Base-by-base conservation (phyloP, 2,888 invertebrate genomes). In the Bimastos eiseni region DNA sequence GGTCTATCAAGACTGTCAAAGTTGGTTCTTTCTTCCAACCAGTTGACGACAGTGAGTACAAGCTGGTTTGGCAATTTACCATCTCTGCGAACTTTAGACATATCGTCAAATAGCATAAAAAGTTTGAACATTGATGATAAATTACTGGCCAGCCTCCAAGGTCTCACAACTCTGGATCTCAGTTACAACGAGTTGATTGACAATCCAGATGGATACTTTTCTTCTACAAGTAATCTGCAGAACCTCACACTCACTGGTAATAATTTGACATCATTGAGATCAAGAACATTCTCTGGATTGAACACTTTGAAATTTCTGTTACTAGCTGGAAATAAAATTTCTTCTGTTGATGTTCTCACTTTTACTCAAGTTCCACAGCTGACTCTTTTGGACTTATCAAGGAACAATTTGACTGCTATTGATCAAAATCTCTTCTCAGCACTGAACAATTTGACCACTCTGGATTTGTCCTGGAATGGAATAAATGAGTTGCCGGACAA, bases 21-120 rank as follows among this genome's bases (percentile, higher is more conserved):
- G 34, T 37, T 86, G 86, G 34, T 86, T 86, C 86, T 86, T 86
- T 37, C 86, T 34, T 86, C 36, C 86, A 86, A 86, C 86, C 86
- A 37, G 37, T 36, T 86, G 86, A 86, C 86, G 0, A 36, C 86
- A 19, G 36, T 86, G 24, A 86, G 15, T 24, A 86, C 36, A 17
- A 36, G 36, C 0, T 86, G 86, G 86, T 86, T 86, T 37, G 86
- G 86, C 24, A 37, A 8, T 37, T 24, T 86, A 24, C 86, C 86
- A 37, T 86, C 86, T 34, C 15, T 86, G 17, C 86, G 37, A 24
- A 86, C 86, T 36, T 24, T 86, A 15, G 15, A 8, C 17, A 34
- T 86, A 11, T 36, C 36, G 36, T 86, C 86, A 86, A 86, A 86
- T 8, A 1, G 8, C 24, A 86, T 86, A 24, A 5, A 34, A 8